Base-by-base conservation (phyloP, 2,888 invertebrate species). In the Apotomis turbidana region DNA sequence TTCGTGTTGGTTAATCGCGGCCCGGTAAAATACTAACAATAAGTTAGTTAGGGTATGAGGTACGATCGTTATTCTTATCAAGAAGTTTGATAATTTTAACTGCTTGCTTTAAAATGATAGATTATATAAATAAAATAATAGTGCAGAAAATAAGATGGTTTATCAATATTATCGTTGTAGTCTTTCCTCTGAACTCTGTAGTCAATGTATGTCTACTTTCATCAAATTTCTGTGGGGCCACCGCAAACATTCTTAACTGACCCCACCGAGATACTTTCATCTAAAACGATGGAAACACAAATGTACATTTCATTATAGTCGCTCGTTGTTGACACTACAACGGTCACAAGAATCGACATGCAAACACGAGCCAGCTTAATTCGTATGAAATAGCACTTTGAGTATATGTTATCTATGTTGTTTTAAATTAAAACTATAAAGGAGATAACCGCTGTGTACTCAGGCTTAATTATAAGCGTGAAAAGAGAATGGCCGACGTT, bases 401-500 rank as follows among this genome's bases (percentile, higher is more conserved):
- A 51, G 62, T 55, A 46, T 69, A 46, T 69, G 74, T 81, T 84
- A 83, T 83, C 82, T 79, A 69, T 82, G 82, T 84, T 83, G 83
- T 84, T 84, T 86, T 85, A 85, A 86, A 85, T 85, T 85, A 85
- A 85, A 83, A 83, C 80, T 80, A 81, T 82, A 81, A 80, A 80
- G 76, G 76, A 79, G 82, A 83, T 83, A 84, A 79, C 73, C 78
- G 36, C 36, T 81, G 82, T 83, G 77, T 83, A 76, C 81, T 64
- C 74, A 79, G 76, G 80, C 82, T 84, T 85, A 81, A 76, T 76
- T 78, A 78, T 77, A 79, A 79, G 77, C 78, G 71, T 80, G 69
- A 78, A 81, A 79, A 80, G 78, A 83, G 84, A 83, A 83, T 83
- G 79, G 81, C 84, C 86, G 85, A 80, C 82, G 82, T 86, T 84